phyloP scores from a whole-genome alignment of 1,140 invertebrate genomes.

The Rhynchophorus ferrugineus region DNA sequence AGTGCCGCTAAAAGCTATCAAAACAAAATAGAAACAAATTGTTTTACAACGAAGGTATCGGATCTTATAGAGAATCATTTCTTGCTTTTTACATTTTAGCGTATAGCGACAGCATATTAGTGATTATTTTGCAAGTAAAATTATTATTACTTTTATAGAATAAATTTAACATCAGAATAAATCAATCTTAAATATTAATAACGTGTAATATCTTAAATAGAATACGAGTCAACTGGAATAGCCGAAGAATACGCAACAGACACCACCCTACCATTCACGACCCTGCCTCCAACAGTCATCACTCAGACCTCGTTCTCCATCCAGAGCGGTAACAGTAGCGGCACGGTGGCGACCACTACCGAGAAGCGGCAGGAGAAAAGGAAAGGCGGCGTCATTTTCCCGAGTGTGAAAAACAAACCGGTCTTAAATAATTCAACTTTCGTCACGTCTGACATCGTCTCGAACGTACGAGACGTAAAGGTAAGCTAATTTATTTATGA shows the following conservation, averaged over 20 bases:
- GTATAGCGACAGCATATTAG: too few relatives aligned
- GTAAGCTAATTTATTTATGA: conserved; percentile 52
- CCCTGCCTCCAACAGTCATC: conserved; percentile 35
- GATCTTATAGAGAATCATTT: too few relatives aligned
- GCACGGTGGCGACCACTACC: conserved; percentile 42
- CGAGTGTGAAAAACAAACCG: conserved; percentile 83
- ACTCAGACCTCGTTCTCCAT: conserved; percentile 34
- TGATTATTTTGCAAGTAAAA: too few relatives aligned
- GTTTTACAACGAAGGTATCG: too few relatives aligned
- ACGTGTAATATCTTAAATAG: too few relatives aligned
- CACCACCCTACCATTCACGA: conserved; percentile 36
- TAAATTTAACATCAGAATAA: too few relatives aligned
- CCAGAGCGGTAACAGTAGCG: conserved; percentile 27
- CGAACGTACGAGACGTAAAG: conserved; percentile 72
- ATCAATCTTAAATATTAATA: too few relatives aligned
- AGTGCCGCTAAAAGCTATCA: too few relatives aligned
- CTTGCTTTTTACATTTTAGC: too few relatives aligned
- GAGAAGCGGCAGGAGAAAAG: conserved; percentile 45
- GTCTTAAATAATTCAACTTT: conserved; percentile 74
- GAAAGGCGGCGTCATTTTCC: conserved; percentile 78
- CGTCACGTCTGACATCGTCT: conserved; percentile 59
- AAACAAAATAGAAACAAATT: too few relatives aligned
- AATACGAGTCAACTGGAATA: conserved; percentile 55
- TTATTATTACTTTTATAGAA: too few relatives aligned
- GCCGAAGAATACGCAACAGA: conserved; percentile 28